phyloP scores from a whole-genome alignment of 2,888 invertebrate genomes.

The Chrysolina americana region DNA sequence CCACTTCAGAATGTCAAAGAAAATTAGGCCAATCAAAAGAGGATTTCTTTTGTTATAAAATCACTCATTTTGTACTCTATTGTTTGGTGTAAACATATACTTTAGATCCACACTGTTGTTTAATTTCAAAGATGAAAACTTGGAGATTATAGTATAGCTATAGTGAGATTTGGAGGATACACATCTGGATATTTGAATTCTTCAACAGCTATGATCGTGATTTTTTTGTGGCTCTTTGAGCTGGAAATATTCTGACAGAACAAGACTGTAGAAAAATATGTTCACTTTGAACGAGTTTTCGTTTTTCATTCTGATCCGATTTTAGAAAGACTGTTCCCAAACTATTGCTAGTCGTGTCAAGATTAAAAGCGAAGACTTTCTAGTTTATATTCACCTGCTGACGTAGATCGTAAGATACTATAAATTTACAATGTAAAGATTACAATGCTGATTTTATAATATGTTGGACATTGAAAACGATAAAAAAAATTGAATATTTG shows the following conservation, averaged over 20 bases:
- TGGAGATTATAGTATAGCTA: too few relatives aligned
- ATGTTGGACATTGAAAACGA: conserved; percentile 37
- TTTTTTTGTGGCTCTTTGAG: background rate
- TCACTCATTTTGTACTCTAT: too few relatives aligned
- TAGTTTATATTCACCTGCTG: conserved; percentile 55
- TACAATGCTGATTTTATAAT: conserved; percentile 52
- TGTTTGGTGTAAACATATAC: too few relatives aligned
- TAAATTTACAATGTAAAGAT: conserved; percentile 34
- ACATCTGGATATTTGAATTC: too few relatives aligned
- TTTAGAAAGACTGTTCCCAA: conserved; percentile 3
- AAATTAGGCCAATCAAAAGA: too few relatives aligned
- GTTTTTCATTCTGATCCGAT: conserved; percentile 18
- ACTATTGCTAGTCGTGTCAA: conserved; percentile 35
- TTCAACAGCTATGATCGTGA: too few relatives aligned
- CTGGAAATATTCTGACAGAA: background rate
- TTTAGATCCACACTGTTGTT: too few relatives aligned
- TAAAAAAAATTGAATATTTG: conserved; percentile 39
- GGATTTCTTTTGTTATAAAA: too few relatives aligned
- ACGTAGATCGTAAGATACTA: conserved; percentile 54
- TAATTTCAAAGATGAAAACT: too few relatives aligned
- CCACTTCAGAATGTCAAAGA: too few relatives aligned
- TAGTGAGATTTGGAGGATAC: too few relatives aligned
- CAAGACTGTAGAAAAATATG: conserved; percentile 22
- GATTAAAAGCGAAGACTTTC: conserved; percentile 48
- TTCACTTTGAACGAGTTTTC: conserved; percentile 24